Evolutionary conservation across 2,888 invertebrate genomes (phyloP), one percentile per base, ranked within the genome.

Genomic region (Drosophila neotestacea): DNA sequence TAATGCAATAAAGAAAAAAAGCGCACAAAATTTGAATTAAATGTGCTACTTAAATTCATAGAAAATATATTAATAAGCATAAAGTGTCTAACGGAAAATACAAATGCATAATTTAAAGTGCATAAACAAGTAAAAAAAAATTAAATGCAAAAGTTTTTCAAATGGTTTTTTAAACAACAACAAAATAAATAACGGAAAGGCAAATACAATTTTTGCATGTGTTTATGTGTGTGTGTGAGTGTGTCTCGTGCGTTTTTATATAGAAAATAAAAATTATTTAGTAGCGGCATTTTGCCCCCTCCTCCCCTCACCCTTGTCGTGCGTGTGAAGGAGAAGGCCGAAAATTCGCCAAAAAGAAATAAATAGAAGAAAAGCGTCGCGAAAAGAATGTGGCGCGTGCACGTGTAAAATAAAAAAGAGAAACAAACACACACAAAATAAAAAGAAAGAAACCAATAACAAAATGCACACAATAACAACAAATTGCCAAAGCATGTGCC

Each of bases 351-450:
- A 60, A 67, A 79, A 70, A 58, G 47, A 66, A 50, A 13, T 38
- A 44, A 68, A 47, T 56, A 38, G 58, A 11, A 54, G 41, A 71
- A 59, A 55, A 47, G 59, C 30, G 44, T 46, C 28, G 46, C 44
- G 28, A 30, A 55, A 77, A 73, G 72, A 86, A 85, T 88, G 88
- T 84, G 78, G 73, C 79, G 73, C 85, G 81, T 74, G 87, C 89
- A 89, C 85, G 89, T 88, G 84, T 89, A 73, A 73, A 48, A 65
- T 38, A 51, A 52, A 60, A 55, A 47, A 74, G 44, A 28, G 36
- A 54, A 46, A 71, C 16, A 16, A 22, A 67, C 1, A 63, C 42
- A 64, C 46, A 62, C 48, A 59, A 63, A 52, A 60, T 22, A 22
- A 22, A 22, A 22, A 22, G 22, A 22, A 22, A 22, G 22, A 47